Base-by-base conservation (phyloP, 2,797 vertebrate species). In the Siniperca scherzeri region DNA sequence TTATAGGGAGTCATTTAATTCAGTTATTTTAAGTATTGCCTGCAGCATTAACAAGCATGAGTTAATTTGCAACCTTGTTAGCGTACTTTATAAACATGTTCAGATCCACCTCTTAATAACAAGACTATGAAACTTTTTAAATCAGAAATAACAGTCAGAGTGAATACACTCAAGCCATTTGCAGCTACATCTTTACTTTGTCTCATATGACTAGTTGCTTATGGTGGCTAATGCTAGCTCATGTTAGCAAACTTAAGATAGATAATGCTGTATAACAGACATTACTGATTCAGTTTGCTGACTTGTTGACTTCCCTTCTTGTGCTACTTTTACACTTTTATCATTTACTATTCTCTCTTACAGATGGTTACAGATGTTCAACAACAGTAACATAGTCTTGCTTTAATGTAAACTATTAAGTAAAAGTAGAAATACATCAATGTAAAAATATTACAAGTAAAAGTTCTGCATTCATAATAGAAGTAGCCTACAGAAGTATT, bases 1-100 rank as follows among this genome's bases (percentile, higher is more conserved):
- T 53, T 56, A 53, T 68, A 5, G 8, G 27, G 33, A 44, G 44
- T n/a, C 30, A 16, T 76, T 76, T 72, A 4, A 61, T 72, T 68
- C 11, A 57, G 25, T 50, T 48, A 56, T 55, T 81, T 25, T 67
- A 66, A 30, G 25, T 13, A 7, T 74, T 1, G 17, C n/a, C 38
- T 53, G 53, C 44, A 69, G 48, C 13, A 3, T 59, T 52, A 66
- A 59, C 3, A 17, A 17, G 14, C 2, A 48, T 40, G 6, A 64
- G 27, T 14, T 64, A 74, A 74, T 74, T 70, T 46, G 50, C 42
- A 7, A 5, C 8, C 52, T 50, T 5, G 5, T 57, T 36, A 48
- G 42, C 59, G 76, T 21, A 42, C 25, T 46, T 33, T 65, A 16
- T 48, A 52, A 62, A 68, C 48, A 67, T 38, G 33, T 50, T 52